Base-by-base conservation (phyloP, 2,888 invertebrate species). In the Papilio elwesi region DNA sequence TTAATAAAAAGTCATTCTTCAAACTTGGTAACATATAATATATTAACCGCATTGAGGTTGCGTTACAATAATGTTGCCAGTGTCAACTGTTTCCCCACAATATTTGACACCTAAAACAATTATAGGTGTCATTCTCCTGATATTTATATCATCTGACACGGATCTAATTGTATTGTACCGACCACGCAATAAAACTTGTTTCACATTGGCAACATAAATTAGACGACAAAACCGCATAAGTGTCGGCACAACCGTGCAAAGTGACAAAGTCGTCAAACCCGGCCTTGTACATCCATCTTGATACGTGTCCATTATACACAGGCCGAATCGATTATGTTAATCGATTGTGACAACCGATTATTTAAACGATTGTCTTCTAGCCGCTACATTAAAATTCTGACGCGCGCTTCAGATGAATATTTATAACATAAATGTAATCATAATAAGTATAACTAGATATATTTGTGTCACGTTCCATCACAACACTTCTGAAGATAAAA, bases 311-410 rank as follows among this genome's bases (percentile, higher is more conserved):
- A 67, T 62, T 57, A 52, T 65, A 70, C 52, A 70, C 52, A 49
- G 48, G 49, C 12, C 43, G 62, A 62, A 67, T 71, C 65, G 55
- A 67, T 67, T 67, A 65, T 70, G 55, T 65, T 70, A 71, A 59
- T 59, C 71, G 57, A 65, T 47, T 55, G 55, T 70, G 55, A 55
- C 65, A 16, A 36, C 15, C 49, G 59, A 67, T 71, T 71, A 71
- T 71, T 71, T 67, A 67, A 67, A 43, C 64, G 68, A 73, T 73
- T 68, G 68, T 73, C 55, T 68, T 52, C 53, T 66, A 62, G 9
- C 11, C 47, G n/a, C 51, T 63, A 66, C 49, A 68, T 73, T 64
- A 53, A 51, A 68, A 47, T 62, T 62, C 51, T 67, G 66, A 62
- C 51, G 59, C 57, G 70, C 57, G 15, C 26, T 26, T 15, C n/a